phyloP scores from a whole-genome alignment of 2,888 invertebrate genomes.

The Diaprepes abbreviatus region DNA sequence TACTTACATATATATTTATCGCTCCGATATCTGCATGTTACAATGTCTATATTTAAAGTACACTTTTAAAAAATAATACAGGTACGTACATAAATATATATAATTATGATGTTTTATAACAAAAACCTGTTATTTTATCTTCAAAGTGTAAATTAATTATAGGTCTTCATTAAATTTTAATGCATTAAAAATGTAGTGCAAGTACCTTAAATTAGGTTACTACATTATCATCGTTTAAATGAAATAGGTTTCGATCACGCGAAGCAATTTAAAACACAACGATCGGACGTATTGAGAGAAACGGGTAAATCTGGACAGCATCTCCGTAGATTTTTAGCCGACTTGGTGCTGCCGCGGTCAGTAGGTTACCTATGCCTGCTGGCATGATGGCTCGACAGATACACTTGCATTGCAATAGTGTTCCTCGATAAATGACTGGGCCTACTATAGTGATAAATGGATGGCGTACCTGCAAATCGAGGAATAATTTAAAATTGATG shows the following conservation, averaged over 20 bases:
- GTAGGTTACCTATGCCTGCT: slow-evolving; percentile 64
- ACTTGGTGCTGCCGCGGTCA: slow-evolving; percentile 56
- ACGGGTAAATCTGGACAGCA: slow-evolving; percentile 40
- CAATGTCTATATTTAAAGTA: no score
- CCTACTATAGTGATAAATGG: slow-evolving; percentile 12
- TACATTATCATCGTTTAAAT: not conserved
- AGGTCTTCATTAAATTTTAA: not conserved
- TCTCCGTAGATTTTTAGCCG: slow-evolving; percentile 35
- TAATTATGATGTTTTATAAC: not conserved
- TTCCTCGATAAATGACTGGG: slow-evolving; percentile 28
- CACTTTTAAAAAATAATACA: no score
- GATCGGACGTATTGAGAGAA: slow-evolving; percentile 19
- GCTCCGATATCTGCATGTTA: no score
- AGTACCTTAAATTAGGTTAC: not conserved
- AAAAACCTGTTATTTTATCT: not conserved
- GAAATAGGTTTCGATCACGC: slow-evolving; percentile 13
- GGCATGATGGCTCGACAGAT: slow-evolving; percentile 53
- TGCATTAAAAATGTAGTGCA: slow-evolving; percentile 5
- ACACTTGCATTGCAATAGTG: slow-evolving; percentile 40
- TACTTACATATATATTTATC: no score
- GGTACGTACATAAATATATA: no score
- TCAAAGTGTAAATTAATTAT: slow-evolving; percentile 3
- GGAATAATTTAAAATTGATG: not conserved
- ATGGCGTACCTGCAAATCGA: not conserved
- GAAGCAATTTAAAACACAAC: not conserved